Evolutionary conservation across 2,113 vertebrate genomes (phyloP), one percentile per base, ranked within the genome.

Genomic region (Carollia perspicillata): DNA sequence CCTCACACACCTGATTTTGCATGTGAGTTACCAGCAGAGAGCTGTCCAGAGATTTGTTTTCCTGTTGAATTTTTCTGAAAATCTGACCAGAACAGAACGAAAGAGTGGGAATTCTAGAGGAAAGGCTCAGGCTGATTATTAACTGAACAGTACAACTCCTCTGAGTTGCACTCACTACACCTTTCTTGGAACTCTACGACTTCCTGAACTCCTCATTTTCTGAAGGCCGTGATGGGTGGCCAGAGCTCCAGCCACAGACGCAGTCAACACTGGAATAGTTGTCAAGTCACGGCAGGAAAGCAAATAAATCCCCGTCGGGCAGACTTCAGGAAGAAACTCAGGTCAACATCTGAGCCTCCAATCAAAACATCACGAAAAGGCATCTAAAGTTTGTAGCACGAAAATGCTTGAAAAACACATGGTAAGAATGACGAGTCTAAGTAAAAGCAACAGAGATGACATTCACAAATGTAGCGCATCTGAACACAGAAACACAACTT

Each of bases 381-480:
- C 51, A 89, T 93, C 96, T 98, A 90, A 97, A 94, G 49, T 92
- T 88, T 90, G 93, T 37, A 93, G 55, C 87, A 97, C 79, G 35
- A 89, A 94, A 63, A 40, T 40, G 37, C 17, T 80, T 18, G 51
- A 47, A 91, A 53, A 11, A 79, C 55, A 97, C 93, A 84, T 16
- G 2, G 68, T 66, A 87, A 80, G 49, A 90, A 77, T 30, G 47
- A 49, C 18, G 66, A 85, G 17, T 33, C 86, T 63, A 69, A 65
- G 8, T 84, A 74, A 91, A 89, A 80, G n/a, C 9, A 66, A 42
- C 4, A 77, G 44, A 90, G 55, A 51, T 51, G 66, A 55, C 20
- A 87, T 16, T 79, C 33, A 74, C 40, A 83, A 51, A 77, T n/a
- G 74, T 47, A 92, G 58, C 26, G 30, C 3, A 47, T 72, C 26